Base-by-base conservation (phyloP, 2,797 vertebrate genomes). In the Aphelocoma californica region DNA sequence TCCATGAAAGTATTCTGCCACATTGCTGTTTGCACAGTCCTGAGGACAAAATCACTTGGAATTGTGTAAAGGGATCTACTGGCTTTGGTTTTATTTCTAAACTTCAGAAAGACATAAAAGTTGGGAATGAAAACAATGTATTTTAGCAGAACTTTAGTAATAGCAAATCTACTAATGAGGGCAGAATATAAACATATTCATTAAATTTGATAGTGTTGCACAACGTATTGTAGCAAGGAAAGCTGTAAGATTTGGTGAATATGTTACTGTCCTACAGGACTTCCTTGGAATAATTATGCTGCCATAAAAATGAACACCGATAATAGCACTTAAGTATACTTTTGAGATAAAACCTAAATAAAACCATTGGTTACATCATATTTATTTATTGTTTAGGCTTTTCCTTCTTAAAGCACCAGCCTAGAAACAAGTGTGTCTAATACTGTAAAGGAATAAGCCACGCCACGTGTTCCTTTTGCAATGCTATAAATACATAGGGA, bases 281-380 rank as follows among this genome's bases (percentile, higher is more conserved):
- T 85, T 82, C 3, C 20, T 45, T 84, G 50, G 34, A 86, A 62
- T 75, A 88, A 90, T 78, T 80, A 66, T 18, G 18, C 40, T 88
- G 57, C 42, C 57, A 54, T 84, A 54, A 61, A 94, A 92, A 86
- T 29, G 2, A 95, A 66, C 18, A 36, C 45, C 54, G 92, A 48
- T 51, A 81, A 72, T 3, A 79, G 45, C 40, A 90, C 62, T n/a
- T 34, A n/a, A 62, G 12, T 20, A 47, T 50, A 72, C 10, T 15
- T 32, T 36, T 54, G 34, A 70, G 71, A 34, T 42, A 36, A 69
- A 81, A 67, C 20, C 2, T 42, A 81, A 85, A 74, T 36, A 60
- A 87, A 85, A 78, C 4, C 3, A n/a, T 14, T 7, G 2, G 4
- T 56, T 45, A 11, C 8, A 57, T 29, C 20, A 26, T 51, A 56